phyloP scores from a whole-genome alignment of 2,888 invertebrate genomes.

The Drosophila yooni region DNA sequence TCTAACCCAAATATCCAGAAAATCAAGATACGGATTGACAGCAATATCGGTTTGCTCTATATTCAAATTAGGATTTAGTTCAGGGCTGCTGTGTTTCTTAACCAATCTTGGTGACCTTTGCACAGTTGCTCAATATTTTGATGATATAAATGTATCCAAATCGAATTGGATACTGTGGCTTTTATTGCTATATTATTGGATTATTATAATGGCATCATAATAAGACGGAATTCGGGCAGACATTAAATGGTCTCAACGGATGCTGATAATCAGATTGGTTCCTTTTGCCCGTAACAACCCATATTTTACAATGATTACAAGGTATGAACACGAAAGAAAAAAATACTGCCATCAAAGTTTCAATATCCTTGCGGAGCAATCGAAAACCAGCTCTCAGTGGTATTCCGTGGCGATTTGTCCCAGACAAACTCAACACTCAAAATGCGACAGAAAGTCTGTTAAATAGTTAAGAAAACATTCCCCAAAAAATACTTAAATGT shows the following conservation, averaged over 20 bases:
- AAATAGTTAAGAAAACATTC: neutral
- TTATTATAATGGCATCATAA: too few relatives aligned
- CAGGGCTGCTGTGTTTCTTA: neutral
- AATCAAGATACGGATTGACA: neutral
- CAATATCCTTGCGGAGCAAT: slow-evolving; percentile 53
- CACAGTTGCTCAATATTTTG: neutral
- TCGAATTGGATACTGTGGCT: neutral
- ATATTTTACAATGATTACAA: neutral
- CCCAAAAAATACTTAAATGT: too few relatives aligned
- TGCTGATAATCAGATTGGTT: neutral
- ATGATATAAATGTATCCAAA: neutral
- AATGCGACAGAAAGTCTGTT: slow-evolving; percentile 30
- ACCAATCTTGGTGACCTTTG: neutral
- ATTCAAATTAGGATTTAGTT: neutral
- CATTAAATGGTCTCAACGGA: neutral
- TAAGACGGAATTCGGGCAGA: neutral
- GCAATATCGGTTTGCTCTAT: neutral
- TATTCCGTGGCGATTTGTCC: slow-evolving; percentile 21
- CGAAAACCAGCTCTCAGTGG: slow-evolving; percentile 38
- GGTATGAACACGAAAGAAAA: neutral
- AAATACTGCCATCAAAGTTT: slow-evolving; percentile 32
- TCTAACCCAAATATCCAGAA: neutral
- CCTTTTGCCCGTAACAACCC: neutral
- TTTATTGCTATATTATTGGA: neutral
- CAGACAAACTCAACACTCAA: slow-evolving; percentile 25